Base-by-base conservation (phyloP, 2,113 vertebrate species). In the Orientallactaga bullata region DNA sequence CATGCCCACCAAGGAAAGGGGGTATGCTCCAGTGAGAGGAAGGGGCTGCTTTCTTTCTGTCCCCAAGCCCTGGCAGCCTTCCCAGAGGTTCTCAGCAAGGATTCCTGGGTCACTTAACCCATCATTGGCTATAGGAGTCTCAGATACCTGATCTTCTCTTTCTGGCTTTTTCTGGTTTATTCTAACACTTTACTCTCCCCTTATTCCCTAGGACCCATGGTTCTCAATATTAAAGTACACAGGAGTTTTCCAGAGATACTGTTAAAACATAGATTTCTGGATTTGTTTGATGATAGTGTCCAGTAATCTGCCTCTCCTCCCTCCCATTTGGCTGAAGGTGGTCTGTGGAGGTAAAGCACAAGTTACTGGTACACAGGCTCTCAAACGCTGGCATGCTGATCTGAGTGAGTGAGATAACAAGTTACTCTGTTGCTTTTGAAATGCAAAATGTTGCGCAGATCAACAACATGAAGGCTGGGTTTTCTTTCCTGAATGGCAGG, bases 211-310 rank as follows among this genome's bases (percentile, higher is more conserved):
- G 32, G 60, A 23, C 2, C 24, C 88, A 10, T 37, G 7, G 18
- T 78, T 92, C 51, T 85, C 65, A 73, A 83, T 4, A 68, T 61
- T 68, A 85, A 23, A 32, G 51, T 15, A 76, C n/a, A 80, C 21
- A 61, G 85, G 21, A 72, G 39, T 92, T 95, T 89, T 20, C 72
- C 24, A 60, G 5, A 47, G 32, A 90, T 92, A 18, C 42, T 83
- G 35, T 39, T 85, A 83, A 91, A 94, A 80, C 85, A 58, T 16
- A 71, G 51, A 69, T 71, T 90, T 51, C 51, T 92, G 47, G 13
- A 20, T 11, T 28, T 78, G 8, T 89, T 18, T 91, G 37, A 89
- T 2, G 21, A 4, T 30, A 68, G 77, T n/a, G 7, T 61, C 32
- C 60, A 85, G 30, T 28, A 12, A 18, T 24, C 37, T 79, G 23